Conservation (phyloP, 1,140 invertebrate genomes). For the Sipha flava region DNA sequence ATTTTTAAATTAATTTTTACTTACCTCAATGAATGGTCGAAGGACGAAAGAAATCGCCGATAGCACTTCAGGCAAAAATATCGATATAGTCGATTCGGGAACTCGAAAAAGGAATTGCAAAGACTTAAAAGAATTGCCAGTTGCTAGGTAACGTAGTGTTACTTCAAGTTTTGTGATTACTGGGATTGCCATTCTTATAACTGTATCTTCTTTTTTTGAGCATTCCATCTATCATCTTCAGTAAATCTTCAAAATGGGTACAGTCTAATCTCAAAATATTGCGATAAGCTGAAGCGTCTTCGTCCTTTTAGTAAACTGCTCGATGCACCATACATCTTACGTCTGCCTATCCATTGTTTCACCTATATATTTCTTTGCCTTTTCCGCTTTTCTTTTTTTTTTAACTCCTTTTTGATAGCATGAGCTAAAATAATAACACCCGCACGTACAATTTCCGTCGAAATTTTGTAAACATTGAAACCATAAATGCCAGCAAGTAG, state of each 20-base stretch:
- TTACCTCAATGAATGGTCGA: neutral
- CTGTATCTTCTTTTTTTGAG: conserved; percentile 37
- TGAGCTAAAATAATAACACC: neutral
- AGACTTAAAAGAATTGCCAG: conserved; percentile 37
- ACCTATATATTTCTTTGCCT: no score
- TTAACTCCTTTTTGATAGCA: neutral
- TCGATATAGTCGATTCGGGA: conserved; percentile 33
- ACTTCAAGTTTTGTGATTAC: conserved; percentile 37
- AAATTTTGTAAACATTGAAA: neutral
- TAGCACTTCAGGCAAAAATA: conserved; percentile 34
- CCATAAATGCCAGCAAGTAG: neutral
- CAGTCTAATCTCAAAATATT: conserved; percentile 36
- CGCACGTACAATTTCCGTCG: neutral
- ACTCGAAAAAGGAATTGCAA: conserved; percentile 37
- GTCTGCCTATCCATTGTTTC: no score
- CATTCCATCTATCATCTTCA: conserved; percentile 27
- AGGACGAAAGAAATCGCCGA: conserved; percentile 19
- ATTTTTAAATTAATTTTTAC: neutral
- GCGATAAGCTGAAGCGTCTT: neutral
- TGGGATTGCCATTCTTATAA: conserved; percentile 35
- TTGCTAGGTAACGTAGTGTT: conserved; percentile 39
- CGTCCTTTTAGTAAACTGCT: no score
- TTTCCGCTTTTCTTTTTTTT: no score
- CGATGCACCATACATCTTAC: no score
- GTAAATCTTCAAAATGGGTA: conserved; percentile 37